Conservation (phyloP, 1,140 invertebrate species). For the Musca domestica region DNA sequence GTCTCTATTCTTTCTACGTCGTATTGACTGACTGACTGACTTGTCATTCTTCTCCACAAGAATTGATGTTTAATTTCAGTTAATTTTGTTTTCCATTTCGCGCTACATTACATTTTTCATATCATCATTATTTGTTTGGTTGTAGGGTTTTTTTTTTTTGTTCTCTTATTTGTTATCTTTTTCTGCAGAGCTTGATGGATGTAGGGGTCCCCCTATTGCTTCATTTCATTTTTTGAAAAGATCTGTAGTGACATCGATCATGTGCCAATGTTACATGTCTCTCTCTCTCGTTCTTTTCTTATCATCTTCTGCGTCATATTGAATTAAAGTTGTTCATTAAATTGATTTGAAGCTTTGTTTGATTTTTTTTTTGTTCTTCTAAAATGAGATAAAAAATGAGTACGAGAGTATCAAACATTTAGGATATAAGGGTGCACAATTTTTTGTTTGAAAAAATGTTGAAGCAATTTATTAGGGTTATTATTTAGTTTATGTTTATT, state of each 20-base stretch:
- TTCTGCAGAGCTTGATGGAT: neutral
- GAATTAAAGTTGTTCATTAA: conserved; percentile 11
- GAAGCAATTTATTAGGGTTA: no score
- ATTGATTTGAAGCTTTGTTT: conserved; percentile 12
- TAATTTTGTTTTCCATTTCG: neutral
- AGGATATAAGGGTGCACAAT: no score
- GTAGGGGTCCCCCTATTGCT: neutral
- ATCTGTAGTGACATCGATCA: no score
- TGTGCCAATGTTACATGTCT: no score
- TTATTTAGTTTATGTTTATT: no score
- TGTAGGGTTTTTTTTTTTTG: neutral
- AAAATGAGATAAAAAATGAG: no score
- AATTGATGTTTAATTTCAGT: no score
- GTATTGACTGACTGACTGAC: neutral
- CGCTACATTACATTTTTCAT: conserved; percentile 2
- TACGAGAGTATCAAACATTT: no score
- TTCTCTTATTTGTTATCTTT: conserved; percentile 3
- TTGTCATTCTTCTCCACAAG: no score
- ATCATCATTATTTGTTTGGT: neutral
- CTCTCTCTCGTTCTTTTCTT: neutral
- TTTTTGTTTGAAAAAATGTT: no score
- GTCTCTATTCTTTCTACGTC: no score
- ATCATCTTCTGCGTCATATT: neutral
- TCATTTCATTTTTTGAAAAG: conserved; percentile 5
- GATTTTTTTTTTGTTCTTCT: neutral